Conservation (phyloP, 2,888 invertebrate species). For the Phragmatobia fuliginosa region DNA sequence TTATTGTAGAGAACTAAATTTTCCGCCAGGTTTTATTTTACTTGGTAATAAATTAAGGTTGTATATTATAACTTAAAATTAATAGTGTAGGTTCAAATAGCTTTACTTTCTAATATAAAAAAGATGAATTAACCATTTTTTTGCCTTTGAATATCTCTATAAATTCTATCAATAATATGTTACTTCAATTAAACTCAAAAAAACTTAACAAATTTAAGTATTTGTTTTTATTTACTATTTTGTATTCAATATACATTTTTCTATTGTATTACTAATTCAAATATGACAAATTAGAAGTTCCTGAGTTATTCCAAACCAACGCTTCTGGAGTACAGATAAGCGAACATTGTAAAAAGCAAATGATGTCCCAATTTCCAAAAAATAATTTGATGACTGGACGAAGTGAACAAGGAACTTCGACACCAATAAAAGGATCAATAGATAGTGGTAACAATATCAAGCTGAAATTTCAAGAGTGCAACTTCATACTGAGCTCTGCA, state of each 20-base stretch:
- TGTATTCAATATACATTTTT: neutral
- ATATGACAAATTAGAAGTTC: neutral
- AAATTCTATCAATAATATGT: neutral
- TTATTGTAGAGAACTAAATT: neutral
- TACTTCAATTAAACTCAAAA: too few relatives aligned
- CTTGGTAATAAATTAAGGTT: neutral
- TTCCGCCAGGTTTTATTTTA: neutral
- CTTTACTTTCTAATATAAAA: neutral
- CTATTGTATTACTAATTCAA: neutral
- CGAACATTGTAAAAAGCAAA: neutral
- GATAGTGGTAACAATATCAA: neutral
- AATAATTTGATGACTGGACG: neutral
- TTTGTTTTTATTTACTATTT: neutral
- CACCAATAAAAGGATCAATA: neutral
- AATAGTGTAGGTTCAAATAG: neutral
- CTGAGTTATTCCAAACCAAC: neutral
- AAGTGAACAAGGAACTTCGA: neutral
- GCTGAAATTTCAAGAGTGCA: neutral
- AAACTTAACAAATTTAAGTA: too few relatives aligned
- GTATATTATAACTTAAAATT: neutral
- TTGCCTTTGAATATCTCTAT: neutral
- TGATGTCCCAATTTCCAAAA: neutral
- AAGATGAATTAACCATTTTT: neutral
- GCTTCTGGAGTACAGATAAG: neutral
- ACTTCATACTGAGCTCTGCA: constrained; percentile 3